Evolutionary conservation across 2,888 invertebrate species (phyloP).

Genomic region (Lepeophtheirus nordmannii): DNA sequence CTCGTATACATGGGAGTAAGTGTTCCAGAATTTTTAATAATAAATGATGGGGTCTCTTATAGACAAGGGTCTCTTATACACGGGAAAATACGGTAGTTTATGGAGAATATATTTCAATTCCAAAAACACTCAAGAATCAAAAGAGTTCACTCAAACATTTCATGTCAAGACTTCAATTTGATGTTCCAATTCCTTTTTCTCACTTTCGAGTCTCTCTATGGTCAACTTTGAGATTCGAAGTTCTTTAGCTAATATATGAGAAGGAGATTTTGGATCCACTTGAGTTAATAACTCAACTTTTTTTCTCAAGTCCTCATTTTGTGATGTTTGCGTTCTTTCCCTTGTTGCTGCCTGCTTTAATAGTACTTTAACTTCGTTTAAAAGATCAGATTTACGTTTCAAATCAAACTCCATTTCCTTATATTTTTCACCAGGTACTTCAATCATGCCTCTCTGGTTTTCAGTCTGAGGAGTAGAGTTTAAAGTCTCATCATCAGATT

Average conservation of each 20-base stretch:
- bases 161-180: neutral
- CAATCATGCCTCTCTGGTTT: neutral
- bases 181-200: constrained; percentile 21
- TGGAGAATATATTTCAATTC: no score
- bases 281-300: constrained; percentile 1
- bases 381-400: constrained; percentile 40
- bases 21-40: no score
- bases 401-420: constrained; percentile 16
- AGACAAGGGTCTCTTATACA: no score
- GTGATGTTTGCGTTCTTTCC: constrained; percentile 40
- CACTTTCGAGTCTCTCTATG: constrained; percentile 8
- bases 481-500: no score
- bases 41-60: no score
- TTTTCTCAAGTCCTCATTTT: neutral
- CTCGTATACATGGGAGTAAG: no score
- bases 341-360: constrained; percentile 47
- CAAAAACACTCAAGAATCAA: no score
- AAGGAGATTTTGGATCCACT: constrained; percentile 21
- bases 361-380: constrained; percentile 48
- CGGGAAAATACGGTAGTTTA: no score
- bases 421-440: neutral
- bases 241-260: constrained; percentile 22
- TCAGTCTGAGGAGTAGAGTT: neutral
- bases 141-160: no score
- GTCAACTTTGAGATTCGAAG: constrained; percentile 13